Percentiles rank a stretch among this genome's conserved stretches.
Conservation (phyloP, 2,888 invertebrate genomes). For the Fragum fragum region DNA sequence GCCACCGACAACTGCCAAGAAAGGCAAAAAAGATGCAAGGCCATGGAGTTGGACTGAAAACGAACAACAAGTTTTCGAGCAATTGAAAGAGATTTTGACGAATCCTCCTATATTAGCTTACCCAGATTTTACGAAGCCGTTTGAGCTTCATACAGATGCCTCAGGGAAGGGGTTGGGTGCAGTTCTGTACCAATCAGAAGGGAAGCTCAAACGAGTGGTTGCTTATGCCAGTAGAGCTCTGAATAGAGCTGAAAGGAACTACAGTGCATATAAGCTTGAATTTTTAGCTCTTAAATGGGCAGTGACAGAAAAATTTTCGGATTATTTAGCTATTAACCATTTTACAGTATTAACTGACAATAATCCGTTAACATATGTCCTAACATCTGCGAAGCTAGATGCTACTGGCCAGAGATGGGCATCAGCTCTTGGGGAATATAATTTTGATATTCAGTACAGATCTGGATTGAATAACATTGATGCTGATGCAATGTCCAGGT, state of each 20-base stretch:
- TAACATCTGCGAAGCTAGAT: background rate
- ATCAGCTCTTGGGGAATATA: no score
- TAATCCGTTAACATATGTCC: conserved; percentile 40
- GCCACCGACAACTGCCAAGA: conserved; percentile 23
- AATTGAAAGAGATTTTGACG: conserved; percentile 23
- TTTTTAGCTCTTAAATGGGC: conserved; percentile 52
- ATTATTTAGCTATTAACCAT: conserved; percentile 2
- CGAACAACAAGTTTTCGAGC: conserved; percentile 31
- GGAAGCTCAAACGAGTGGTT: conserved; percentile 30
- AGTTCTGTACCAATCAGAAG: conserved; percentile 42
- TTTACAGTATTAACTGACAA: no score
- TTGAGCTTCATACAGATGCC: conserved; percentile 43
- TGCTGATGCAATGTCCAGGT: no score
- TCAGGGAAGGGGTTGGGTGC: conserved; percentile 37
- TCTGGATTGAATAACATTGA: no score
- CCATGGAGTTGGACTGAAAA: conserved; percentile 38
- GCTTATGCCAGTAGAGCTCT: conserved; percentile 40
- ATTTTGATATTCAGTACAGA: no score
- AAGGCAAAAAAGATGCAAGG: background rate
- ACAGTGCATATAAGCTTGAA: conserved; percentile 36
- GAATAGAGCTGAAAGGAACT: conserved; percentile 35
- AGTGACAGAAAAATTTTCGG: conserved; percentile 41
- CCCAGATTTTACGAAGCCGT: conserved; percentile 25
- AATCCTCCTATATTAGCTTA: conserved; percentile 38
- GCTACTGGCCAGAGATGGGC: background rate